These are phyloP conservation scores for Gonocerus acuteangulatus DNA, from an alignment of 2,888 invertebrate species.

Conservation along the genomic window DNA sequence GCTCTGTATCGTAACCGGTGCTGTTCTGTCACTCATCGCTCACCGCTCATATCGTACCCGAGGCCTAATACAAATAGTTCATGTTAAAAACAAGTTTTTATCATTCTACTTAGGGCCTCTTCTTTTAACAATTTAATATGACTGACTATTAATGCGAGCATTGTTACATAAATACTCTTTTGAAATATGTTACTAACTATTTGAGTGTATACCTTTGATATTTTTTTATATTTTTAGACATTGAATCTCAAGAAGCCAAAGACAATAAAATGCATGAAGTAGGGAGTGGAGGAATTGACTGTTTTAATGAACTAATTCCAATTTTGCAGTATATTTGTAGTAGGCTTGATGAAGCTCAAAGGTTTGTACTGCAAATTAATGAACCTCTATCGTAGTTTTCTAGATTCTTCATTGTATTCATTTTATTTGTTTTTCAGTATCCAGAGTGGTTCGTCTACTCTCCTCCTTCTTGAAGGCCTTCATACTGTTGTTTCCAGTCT, in stretches of 20 bases:
- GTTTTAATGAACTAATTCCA: conserved; percentile 83
- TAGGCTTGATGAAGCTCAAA: conserved; percentile 71
- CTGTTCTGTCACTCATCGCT: too few species aligned
- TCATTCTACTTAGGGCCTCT: too few species aligned
- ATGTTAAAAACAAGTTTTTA: too few species aligned
- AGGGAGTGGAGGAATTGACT: conserved; percentile 49
- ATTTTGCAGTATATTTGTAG: conserved; percentile 83
- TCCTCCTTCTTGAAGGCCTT: conserved; percentile 79
- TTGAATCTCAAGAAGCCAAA: conserved; percentile 64
- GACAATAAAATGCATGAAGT: conserved; percentile 40
- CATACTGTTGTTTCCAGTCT: conserved; percentile 74
- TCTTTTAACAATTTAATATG: too few species aligned
- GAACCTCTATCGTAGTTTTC: neutral
- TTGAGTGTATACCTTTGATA: too few species aligned
- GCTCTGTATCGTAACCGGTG: too few species aligned
- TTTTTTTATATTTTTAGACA: conserved; percentile 49
- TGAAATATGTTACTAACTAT: too few species aligned
- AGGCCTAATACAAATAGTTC: too few species aligned
- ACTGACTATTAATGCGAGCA: too few species aligned
- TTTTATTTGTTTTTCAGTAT: conserved; percentile 46
- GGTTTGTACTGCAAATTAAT: conserved; percentile 48
- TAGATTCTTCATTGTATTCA: too few species aligned
- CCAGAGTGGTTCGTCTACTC: conserved; percentile 49
- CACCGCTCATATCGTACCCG: too few species aligned
- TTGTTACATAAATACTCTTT: too few species aligned